Conservation (phyloP, 2,113 vertebrate species). For the Platichthys flesus region DNA sequence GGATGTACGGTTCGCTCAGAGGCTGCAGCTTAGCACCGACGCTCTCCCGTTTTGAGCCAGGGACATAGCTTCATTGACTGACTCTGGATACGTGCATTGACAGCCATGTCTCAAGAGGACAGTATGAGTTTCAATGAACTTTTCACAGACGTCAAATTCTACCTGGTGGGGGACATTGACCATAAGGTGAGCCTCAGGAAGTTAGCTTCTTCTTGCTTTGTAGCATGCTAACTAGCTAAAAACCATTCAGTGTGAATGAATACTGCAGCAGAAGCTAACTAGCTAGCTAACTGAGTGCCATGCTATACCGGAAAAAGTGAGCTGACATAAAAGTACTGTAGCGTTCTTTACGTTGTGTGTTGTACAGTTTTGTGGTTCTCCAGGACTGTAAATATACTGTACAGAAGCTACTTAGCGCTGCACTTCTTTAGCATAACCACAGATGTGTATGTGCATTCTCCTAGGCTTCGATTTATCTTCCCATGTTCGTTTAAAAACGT, state of each 20-base stretch:
- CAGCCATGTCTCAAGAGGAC: conserved; percentile 84
- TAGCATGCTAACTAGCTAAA: conserved; percentile 61
- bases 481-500: not conserved
- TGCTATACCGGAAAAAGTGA: conserved; percentile 5
- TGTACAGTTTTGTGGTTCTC: not conserved
- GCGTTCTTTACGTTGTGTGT: accelerated
- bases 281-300: conserved; percentile 26
- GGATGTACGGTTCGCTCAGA: conserved; percentile 26
- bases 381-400: not conserved
- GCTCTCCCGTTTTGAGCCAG: not conserved
- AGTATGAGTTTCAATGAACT: conserved; percentile 88
- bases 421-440: conserved; percentile 13
- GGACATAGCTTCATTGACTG: not conserved
- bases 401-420: not conserved
- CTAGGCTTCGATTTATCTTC: not conserved
- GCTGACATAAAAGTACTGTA: not conserved
- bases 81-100: conserved; percentile 35
- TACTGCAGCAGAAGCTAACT: conserved; percentile 35
- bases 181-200: conserved; percentile 86
- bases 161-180: conserved; percentile 95
- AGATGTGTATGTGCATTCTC: conserved; percentile 31
- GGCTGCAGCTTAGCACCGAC: not conserved
- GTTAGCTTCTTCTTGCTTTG: conserved; percentile 62
- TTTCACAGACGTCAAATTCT: conserved; percentile 97
- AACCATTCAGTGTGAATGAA: conserved; percentile 21